These are phyloP conservation scores for Heliconius eleuchia DNA, from an alignment of 1,140 invertebrate genomes.

Conservation along the genomic window DNA sequence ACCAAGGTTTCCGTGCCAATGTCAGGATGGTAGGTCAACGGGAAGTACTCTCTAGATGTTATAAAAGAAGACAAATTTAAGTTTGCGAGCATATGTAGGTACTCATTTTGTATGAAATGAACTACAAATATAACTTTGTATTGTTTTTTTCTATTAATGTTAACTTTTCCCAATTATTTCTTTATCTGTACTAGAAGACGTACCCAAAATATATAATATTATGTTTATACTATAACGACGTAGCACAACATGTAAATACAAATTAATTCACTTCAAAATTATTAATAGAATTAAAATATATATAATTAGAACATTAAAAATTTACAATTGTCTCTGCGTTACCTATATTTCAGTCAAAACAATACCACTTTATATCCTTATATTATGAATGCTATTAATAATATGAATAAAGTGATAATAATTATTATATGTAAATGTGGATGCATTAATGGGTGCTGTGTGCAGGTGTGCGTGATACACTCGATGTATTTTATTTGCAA, in stretches of 20 bases:
- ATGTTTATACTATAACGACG: background rate
- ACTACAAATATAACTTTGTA: too few species aligned
- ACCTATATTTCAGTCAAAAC: background rate
- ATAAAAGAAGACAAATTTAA: too few species aligned
- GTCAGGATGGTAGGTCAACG: too few species aligned
- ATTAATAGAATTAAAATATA: background rate
- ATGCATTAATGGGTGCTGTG: slow-evolving; percentile 18
- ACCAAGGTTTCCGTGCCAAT: too few species aligned
- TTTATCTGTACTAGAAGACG: too few species aligned
- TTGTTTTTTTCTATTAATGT: too few species aligned
- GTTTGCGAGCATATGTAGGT: too few species aligned
- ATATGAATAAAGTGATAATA: slow-evolving; percentile 31
- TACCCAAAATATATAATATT: too few species aligned
- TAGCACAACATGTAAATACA: background rate
- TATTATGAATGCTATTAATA: slow-evolving; percentile 19
- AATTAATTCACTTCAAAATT: background rate
- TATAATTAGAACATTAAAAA: slow-evolving; percentile 2
- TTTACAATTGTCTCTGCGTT: slow-evolving; percentile 4
- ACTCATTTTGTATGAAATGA: too few species aligned
- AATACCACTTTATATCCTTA: slow-evolving; percentile 25
- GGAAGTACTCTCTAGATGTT: too few species aligned
- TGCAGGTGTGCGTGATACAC: slow-evolving; percentile 42
- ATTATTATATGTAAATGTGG: slow-evolving; percentile 31
- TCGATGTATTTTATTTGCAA: slow-evolving; percentile 30
- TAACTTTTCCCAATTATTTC: too few species aligned